Conservation (phyloP, 2,888 invertebrate species). For the Cheilosia grossa region DNA sequence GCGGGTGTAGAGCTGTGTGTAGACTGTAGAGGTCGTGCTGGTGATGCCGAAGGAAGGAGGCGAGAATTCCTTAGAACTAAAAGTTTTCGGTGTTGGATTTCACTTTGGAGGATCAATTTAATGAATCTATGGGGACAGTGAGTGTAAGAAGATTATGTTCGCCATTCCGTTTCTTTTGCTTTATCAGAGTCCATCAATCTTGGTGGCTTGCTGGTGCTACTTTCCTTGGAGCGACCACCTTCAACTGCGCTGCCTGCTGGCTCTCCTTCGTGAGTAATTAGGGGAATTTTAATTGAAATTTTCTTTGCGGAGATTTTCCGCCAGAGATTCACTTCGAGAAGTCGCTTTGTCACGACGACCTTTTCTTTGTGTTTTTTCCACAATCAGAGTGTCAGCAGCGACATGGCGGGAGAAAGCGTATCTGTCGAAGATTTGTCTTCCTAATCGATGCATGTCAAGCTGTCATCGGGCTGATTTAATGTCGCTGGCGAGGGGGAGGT, state of each 20-base stretch:
- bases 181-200: constrained; percentile 68
- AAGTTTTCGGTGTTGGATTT: constrained; percentile 61
- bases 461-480: constrained; percentile 41
- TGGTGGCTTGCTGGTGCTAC: constrained; percentile 25
- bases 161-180: constrained; percentile 6
- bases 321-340: constrained; percentile 22
- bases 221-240: constrained; percentile 14
- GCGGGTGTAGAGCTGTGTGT: constrained; percentile 30
- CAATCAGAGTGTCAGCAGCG: constrained; percentile 22
- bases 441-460: constrained; percentile 40
- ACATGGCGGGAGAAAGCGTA: constrained; percentile 4
- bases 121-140: not conserved
- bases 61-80: constrained; percentile 24
- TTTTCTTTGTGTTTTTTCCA: constrained; percentile 1
- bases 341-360: constrained; percentile 41
- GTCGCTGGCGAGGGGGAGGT: constrained; percentile 9
- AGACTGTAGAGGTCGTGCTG: constrained; percentile 11
- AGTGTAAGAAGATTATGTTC: constrained; percentile 32
- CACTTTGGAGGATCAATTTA: constrained; percentile 35
- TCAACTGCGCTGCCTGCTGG: not conserved
- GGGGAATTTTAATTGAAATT: constrained; percentile 71
- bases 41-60: not conserved
- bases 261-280: constrained; percentile 65
- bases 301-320: constrained; percentile 47
- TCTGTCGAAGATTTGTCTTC: constrained; percentile 30